Conservation (phyloP, 2,113 vertebrate genomes). For the Benitochromis conjunctus region DNA sequence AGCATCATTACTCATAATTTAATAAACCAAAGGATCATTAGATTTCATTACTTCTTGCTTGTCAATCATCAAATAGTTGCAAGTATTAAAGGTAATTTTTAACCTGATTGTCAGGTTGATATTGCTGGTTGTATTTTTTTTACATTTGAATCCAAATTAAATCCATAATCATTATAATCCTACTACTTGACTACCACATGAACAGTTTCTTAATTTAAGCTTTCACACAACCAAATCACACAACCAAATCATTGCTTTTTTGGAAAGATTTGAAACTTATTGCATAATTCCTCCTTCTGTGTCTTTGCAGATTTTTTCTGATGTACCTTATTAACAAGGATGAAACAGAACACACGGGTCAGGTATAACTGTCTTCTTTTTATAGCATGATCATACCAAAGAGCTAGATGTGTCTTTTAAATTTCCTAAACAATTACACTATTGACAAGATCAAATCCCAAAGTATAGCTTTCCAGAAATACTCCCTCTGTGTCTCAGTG, state of each 20-base stretch:
- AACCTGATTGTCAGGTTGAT: background rate
- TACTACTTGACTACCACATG: background rate
- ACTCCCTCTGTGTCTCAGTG: background rate
- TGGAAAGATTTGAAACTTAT: background rate
- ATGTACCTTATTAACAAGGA: conserved; percentile 79
- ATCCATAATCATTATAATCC: background rate
- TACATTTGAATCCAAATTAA: background rate
- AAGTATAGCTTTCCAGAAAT: background rate
- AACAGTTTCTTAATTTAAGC: background rate
- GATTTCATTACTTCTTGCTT: background rate
- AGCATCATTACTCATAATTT: background rate
- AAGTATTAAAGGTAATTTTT: background rate
- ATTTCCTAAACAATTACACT: background rate
- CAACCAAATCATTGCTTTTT: background rate
- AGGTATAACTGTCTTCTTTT: conserved; percentile 57
- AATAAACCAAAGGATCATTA: background rate
- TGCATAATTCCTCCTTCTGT: background rate
- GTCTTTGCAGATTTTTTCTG: conserved; percentile 70
- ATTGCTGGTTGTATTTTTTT: background rate
- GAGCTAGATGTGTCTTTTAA: background rate
- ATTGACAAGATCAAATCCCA: background rate
- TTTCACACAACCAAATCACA: background rate
- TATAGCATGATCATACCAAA: background rate
- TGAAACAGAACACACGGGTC: conserved; percentile 75
- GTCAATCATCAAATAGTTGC: background rate